phyloP scores from a whole-genome alignment of 2,888 invertebrate genomes.

The Atrina japonica region DNA sequence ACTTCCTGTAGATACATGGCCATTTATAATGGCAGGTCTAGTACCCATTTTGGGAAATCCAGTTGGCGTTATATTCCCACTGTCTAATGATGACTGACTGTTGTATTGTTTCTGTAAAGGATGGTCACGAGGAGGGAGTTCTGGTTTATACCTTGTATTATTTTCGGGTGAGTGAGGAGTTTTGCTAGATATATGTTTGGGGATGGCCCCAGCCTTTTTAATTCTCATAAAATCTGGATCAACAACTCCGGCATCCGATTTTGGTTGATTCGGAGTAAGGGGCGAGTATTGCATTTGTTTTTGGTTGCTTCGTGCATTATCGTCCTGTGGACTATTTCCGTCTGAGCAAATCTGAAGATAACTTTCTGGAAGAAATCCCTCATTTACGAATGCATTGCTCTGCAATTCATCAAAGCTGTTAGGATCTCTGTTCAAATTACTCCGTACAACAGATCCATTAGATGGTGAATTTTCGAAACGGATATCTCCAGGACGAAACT shows the following conservation, averaged over 20 bases:
- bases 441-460: neutral
- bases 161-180: neutral
- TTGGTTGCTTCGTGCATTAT: neutral
- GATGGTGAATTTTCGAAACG: slow-evolving; percentile 10
- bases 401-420: neutral
- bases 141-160: slow-evolving; percentile 11
- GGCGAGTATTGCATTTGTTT: slow-evolving; percentile 11
- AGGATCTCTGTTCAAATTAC: neutral
- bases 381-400: slow-evolving; percentile 6
- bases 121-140: slow-evolving; percentile 34
- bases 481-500: neutral
- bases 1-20: neutral
- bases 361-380: slow-evolving; percentile 16
- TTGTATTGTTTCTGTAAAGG: slow-evolving; percentile 12
- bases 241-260: neutral
- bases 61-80: slow-evolving; percentile 19
- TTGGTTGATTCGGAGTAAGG: neutral
- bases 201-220: neutral
- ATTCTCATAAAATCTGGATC: neutral
- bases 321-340: neutral
- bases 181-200: neutral
- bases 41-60: slow-evolving; percentile 36
- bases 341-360: slow-evolving; percentile 9
- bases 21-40: slow-evolving; percentile 22
- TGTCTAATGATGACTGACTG: slow-evolving; percentile 25